Percentiles rank a stretch among this genome's conserved stretches.
Evolutionary conservation across 1,140 invertebrate species (phyloP).

Genomic region (Antheraea pernyi): DNA sequence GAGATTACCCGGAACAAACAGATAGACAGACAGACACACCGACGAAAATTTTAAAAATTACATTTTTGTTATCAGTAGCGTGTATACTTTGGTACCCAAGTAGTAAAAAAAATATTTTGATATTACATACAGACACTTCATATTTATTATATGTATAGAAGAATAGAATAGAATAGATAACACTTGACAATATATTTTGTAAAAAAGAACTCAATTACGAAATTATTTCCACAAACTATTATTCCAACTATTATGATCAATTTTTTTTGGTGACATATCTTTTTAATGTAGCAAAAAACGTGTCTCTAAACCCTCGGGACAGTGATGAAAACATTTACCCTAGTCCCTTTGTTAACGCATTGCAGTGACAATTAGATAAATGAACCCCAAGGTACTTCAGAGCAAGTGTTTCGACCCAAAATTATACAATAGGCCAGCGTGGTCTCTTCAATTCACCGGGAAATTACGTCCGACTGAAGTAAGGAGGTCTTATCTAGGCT

Average conservation of each 20-base stretch:
- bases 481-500: slow-evolving; percentile 13
- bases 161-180: too few relatives aligned
- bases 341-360: slow-evolving; percentile 9
- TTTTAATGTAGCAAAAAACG: background rate
- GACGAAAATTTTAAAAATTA: too few relatives aligned
- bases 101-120: too few relatives aligned
- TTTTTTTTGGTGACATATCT: background rate
- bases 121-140: too few relatives aligned
- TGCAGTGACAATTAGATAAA: slow-evolving; percentile 13
- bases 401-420: background rate
- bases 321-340: slow-evolving; percentile 9
- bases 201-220: too few relatives aligned
- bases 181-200: too few relatives aligned
- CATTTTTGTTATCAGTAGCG: too few relatives aligned
- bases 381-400: background rate
- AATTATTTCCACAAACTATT: too few relatives aligned
- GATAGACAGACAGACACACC: too few relatives aligned
- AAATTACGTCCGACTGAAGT: slow-evolving; percentile 22
- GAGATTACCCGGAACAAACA: too few relatives aligned
- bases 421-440: slow-evolving; percentile 6
- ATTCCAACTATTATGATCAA: background rate
- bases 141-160: too few relatives aligned
- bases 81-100: too few relatives aligned
- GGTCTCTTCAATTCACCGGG: slow-evolving; percentile 14
- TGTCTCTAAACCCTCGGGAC: background rate